Base-by-base conservation (phyloP, 2,113 vertebrate species). In the Cariama cristata region DNA sequence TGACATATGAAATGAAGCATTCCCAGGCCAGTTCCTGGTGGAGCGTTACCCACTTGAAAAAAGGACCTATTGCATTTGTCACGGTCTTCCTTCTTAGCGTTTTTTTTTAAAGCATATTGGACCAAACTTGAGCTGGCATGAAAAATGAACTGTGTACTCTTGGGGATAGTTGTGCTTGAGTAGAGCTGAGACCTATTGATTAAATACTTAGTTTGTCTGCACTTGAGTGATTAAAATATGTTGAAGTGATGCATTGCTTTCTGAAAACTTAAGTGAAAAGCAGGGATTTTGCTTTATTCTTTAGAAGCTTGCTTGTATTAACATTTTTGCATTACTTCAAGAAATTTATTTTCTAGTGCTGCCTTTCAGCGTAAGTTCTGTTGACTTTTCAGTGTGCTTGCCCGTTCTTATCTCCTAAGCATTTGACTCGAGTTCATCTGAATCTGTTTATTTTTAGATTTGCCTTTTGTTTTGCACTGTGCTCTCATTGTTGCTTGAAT, bases 401-500 rank as follows among this genome's bases (percentile, higher is more conserved):
- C 12, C 28, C 11, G 8, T 74, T 5, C 23, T 40, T 52, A 0
- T 73, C 32, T 72, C 27, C 19, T 1, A 9, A 22, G 14, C 23
- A 28, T 88, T 88, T 42, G 50, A 0, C 81, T n/a, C 9, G 18
- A 40, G 10, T 73, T 44, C 17, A 33, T 52, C 13, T 26, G 18
- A 86, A 56, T 82, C 20, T 73, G 16, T 32, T 52, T 73, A 4
- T 12, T 76, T 83, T 86, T 50, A 77, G 26, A 4, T 91, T 80
- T 92, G 24, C 14, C 14, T 79, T 58, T 91, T 63, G 53, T 81
- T 93, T 79, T 89, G 15, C 32, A 28, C 17, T 18, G 12, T 77
- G 27, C 40, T 92, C 27, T 74, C 52, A 24, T 5, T 87, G 45
- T 68, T 83, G 30, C 45, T 96, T 84, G n/a, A 75, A 21, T 73